These are phyloP conservation scores for Chaitophorus viminalis DNA, from an alignment of 2,888 invertebrate genomes.

Conservation along the genomic window DNA sequence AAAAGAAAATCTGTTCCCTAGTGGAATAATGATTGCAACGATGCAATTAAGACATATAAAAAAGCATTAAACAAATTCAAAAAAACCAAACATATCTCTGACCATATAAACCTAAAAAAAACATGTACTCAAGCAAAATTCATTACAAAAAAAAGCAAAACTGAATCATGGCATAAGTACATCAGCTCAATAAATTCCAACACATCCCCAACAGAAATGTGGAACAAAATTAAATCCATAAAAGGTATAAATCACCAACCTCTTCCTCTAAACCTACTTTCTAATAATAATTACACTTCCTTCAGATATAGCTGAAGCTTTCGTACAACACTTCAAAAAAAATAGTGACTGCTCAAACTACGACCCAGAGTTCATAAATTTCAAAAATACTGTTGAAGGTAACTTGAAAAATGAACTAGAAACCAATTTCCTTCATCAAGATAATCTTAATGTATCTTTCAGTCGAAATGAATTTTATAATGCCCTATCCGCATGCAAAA, in stretches of 20 bases:
- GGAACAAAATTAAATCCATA: not conserved
- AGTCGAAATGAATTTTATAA: not conserved
- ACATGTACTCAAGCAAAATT: not conserved
- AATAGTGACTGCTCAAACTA: conserved; percentile 19
- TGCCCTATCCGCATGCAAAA: conserved; percentile 23
- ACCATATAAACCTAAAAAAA: conserved; percentile 4
- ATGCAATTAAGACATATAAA: conserved; percentile 23
- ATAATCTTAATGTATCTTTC: not conserved
- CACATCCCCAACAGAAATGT: conserved; percentile 16
- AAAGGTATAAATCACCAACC: conserved; percentile 9
- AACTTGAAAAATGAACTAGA: not conserved
- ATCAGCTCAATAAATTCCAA: conserved; percentile 6
- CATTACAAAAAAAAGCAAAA: conserved; percentile 33
- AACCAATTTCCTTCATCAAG: not conserved
- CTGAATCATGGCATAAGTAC: conserved; percentile 26
- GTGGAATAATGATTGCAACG: conserved; percentile 30
- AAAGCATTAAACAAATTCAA: conserved; percentile 27
- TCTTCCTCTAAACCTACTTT: not conserved
- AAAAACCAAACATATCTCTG: conserved; percentile 3
- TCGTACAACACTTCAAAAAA: not conserved
- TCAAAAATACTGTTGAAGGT: not conserved
- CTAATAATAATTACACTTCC: not conserved
- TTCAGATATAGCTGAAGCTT: conserved; percentile 16
- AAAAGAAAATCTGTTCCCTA: conserved; percentile 29
- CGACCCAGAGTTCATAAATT: not conserved